Conservation (phyloP, 2,113 vertebrate species). For the Brachypodius melanocephalos region DNA sequence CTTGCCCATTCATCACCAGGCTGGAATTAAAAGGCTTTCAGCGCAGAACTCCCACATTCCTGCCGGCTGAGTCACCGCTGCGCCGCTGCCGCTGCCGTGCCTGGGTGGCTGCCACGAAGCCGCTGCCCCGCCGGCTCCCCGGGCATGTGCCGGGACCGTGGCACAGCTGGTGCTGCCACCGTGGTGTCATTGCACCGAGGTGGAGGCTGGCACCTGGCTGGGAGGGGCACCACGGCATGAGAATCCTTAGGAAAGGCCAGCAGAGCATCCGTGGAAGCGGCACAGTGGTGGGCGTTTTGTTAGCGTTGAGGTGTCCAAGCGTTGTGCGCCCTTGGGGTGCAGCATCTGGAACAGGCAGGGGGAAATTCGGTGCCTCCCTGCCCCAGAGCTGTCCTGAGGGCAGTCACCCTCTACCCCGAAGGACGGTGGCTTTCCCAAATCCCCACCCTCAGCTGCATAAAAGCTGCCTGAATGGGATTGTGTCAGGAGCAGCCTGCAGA, state of each 20-base stretch:
- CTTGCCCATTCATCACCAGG: constrained; percentile 64
- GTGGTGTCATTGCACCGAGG: neutral
- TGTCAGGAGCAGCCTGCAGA: neutral
- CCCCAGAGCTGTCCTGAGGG: neutral
- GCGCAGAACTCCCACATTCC: constrained; percentile 69
- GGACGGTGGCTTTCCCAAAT: neutral
- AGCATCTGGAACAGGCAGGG: rapidly evolving
- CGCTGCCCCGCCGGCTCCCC: rapidly evolving
- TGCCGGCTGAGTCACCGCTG: constrained; percentile 58
- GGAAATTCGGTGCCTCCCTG: neutral
- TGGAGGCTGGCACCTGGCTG: neutral
- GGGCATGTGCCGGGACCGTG: neutral
- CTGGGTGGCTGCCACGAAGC: neutral
- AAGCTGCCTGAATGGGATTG: constrained; percentile 17
- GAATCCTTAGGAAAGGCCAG: rapidly evolving
- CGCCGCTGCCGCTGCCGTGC: neutral
- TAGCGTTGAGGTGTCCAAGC: rapidly evolving
- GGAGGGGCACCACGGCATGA: rapidly evolving
- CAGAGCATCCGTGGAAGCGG: rapidly evolving
- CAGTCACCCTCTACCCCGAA: neutral
- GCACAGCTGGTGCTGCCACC: neutral
- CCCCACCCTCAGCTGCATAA: rapidly evolving
- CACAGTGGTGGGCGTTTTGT: rapidly evolving
- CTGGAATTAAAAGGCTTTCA: constrained; percentile 67
- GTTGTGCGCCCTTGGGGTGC: rapidly evolving